phyloP scores from a whole-genome alignment of 2,797 vertebrate species.

The Notolepis coatsorum region DNA sequence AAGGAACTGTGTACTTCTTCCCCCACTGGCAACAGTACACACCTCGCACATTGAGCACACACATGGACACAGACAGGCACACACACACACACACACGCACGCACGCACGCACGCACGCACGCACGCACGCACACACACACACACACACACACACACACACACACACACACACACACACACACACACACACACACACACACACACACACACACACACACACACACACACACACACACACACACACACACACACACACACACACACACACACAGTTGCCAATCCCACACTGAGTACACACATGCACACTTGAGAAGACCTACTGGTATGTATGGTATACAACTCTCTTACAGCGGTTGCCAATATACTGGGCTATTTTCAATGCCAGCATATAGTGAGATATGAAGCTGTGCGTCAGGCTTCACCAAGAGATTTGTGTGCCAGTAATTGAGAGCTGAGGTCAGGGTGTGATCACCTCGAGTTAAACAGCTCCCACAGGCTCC shows the following conservation, averaged over 20 bases:
- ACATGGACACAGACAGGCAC: too few relatives aligned
- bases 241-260: background rate
- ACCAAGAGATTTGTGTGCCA: constrained; percentile 20
- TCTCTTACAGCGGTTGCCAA: constrained; percentile 6
- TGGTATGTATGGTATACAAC: too few relatives aligned
- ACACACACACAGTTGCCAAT: too few relatives aligned
- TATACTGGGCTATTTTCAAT: constrained; percentile 16
- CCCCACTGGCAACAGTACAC: background rate
- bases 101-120: constrained; percentile 3
- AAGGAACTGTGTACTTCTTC: too few relatives aligned
- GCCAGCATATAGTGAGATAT: constrained; percentile 11
- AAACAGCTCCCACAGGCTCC: constrained; percentile 48
- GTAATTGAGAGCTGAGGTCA: constrained; percentile 24
- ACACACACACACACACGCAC: background rate
- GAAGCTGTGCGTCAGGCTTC: background rate
- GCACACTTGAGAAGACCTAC: background rate
- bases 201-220: background rate
- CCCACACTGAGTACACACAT: too few relatives aligned
- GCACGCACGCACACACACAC: too few relatives aligned
- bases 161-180: background rate
- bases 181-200: background rate
- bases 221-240: background rate
- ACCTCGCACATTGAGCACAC: too few relatives aligned
- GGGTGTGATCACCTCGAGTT: constrained; percentile 51
- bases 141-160: too few relatives aligned